Conservation (phyloP, 2,113 vertebrate genomes). For the Pollachius pollachius region DNA sequence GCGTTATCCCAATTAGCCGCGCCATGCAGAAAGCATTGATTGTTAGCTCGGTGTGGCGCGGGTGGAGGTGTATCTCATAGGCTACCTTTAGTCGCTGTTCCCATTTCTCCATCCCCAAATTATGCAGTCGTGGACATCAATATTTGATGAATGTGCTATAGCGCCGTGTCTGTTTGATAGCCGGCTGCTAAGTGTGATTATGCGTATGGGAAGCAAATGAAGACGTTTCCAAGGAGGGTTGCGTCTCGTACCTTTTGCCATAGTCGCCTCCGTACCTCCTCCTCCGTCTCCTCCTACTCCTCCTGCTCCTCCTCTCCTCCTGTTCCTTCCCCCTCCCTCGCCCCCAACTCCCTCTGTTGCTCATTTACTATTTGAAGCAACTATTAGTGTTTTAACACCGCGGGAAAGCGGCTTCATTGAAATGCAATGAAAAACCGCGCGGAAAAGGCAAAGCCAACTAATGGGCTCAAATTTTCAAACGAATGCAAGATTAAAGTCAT, state of each 20-base stretch:
- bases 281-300: constrained; percentile 29
- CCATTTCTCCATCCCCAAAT: constrained; percentile 56
- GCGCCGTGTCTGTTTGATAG: constrained; percentile 36
- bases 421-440: constrained; percentile 79
- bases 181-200: constrained; percentile 21
- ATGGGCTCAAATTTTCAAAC: constrained; percentile 84
- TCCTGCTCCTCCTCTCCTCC: constrained; percentile 31
- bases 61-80: not conserved
- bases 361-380: constrained; percentile 76
- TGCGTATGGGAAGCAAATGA: constrained; percentile 50
- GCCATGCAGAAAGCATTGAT: constrained; percentile 44
- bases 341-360: constrained; percentile 44
- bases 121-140: constrained; percentile 51
- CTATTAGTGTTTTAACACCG: constrained; percentile 79
- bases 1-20: constrained; percentile 58
- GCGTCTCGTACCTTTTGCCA: too few species aligned
- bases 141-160: constrained; percentile 54
- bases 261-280: constrained; percentile 21
- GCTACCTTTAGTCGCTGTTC: constrained; percentile 27
- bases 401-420: constrained; percentile 79
- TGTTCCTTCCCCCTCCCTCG: constrained; percentile 36
- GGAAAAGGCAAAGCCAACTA: constrained; percentile 80
- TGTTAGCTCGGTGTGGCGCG: constrained; percentile 41
- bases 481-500: constrained; percentile 84
- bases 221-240: constrained; percentile 34